These are phyloP conservation scores for Panurus biarmicus DNA, from an alignment of 2,113 vertebrate species.

Conservation along the genomic window DNA sequence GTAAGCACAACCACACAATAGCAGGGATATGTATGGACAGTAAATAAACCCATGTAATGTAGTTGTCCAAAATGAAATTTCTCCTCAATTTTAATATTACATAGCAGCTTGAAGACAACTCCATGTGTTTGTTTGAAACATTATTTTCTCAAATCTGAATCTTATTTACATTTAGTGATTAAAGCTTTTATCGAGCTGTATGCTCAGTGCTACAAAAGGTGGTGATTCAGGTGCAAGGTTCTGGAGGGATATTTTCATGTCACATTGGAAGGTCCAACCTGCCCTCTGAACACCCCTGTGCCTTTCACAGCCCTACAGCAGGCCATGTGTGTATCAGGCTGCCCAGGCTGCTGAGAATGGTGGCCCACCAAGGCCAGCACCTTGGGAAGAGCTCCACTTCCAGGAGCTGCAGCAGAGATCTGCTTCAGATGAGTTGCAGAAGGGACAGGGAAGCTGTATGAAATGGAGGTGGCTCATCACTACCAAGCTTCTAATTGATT, in stretches of 20 bases:
- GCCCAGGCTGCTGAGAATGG: background rate
- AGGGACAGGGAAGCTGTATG: background rate
- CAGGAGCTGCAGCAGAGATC: background rate
- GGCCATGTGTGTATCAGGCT: rapidly evolving
- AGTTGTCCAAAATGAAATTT: background rate
- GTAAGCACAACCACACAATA: background rate
- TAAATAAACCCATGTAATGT: background rate
- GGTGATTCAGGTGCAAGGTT: background rate
- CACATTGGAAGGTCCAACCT: background rate
- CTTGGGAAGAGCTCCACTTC: background rate
- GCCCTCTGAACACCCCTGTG: background rate
- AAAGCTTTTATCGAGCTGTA: background rate
- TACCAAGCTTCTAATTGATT: background rate
- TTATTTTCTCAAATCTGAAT: background rate
- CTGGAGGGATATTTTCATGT: background rate
- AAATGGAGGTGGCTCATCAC: background rate
- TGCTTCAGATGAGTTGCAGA: background rate
- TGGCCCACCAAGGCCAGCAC: background rate
- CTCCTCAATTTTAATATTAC: background rate
- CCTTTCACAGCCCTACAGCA: background rate
- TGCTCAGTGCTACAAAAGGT: background rate
- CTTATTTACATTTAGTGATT: background rate
- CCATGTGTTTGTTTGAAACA: background rate
- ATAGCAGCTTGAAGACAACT: background rate
- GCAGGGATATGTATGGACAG: background rate